Percentiles rank a stretch among this genome's conserved stretches.
phyloP scores from a whole-genome alignment of 2,113 vertebrate genomes.

The Mustelus asterias region DNA sequence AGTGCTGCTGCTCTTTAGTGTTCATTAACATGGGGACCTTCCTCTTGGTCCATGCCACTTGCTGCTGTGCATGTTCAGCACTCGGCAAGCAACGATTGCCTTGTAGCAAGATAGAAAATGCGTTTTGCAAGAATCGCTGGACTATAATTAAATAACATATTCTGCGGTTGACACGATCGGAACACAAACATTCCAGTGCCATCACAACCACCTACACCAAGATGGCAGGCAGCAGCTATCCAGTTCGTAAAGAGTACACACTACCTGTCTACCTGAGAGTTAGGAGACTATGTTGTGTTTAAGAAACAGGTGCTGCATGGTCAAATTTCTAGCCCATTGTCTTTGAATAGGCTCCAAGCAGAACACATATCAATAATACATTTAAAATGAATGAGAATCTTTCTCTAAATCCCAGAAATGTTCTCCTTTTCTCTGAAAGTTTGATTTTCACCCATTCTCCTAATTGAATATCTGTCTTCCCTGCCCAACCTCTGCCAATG shows the following conservation, averaged over 20 bases:
- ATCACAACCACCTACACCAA: neutral
- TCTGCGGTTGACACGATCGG: neutral
- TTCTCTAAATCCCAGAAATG: neutral
- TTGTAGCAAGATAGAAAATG: neutral
- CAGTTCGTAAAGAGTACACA: neutral
- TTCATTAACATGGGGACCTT: neutral
- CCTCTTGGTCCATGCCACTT: neutral
- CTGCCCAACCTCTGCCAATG: neutral
- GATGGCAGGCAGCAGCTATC: neutral
- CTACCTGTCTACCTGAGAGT: neutral
- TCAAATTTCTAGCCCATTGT: neutral
- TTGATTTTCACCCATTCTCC: neutral
- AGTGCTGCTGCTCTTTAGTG: neutral
- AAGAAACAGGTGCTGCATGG: neutral
- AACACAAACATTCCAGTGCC: neutral
- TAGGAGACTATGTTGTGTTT: neutral
- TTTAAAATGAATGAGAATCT: neutral
- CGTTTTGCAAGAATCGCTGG: neutral
- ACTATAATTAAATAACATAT: neutral
- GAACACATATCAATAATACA: neutral
- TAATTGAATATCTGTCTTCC: neutral
- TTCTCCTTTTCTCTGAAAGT: neutral
- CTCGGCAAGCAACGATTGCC: neutral
- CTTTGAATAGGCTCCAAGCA: neutral
- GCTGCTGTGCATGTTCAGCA: neutral